Base-by-base conservation (phyloP, 2,888 invertebrate species). In the Drosophila robusta region DNA sequence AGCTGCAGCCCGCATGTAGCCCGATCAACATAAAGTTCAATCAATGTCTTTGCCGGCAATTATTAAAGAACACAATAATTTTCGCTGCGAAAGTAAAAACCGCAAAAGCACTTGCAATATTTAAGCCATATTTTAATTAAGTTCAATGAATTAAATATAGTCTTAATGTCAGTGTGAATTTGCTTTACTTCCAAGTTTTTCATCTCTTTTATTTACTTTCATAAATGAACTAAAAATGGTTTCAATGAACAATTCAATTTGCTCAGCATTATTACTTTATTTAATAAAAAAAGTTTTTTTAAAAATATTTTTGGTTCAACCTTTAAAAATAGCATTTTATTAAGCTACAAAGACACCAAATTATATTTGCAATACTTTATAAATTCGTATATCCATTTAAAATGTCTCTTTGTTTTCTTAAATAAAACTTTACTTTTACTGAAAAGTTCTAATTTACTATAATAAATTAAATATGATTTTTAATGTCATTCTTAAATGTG, bases 1-100 rank as follows among this genome's bases (percentile, higher is more conserved):
- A 55, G 71, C 70, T 69, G 55, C 54, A 69, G 41, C 38, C 24
- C 14, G 18, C 38, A 34, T 14, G 18, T 38, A 29, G 46, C 55
- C 52, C 58, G 87, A 84, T 87, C 76, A 76, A 78, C 66, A 87
- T 87, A 62, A 72, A 86, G 83, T 79, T 88, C 79, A 86, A 83
- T 86, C 83, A 82, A 72, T 78, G 82, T 62, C 78, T 78, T 67
- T 79, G 70, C 64, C 39, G 60, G 51, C 65, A 81, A 75, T 79
- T 72, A 78, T 69, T 66, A 61, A 69, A 70, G 71, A 79, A 68
- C 64, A 74, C 70, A 83, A 79, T 61, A 12, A 62, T 60, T 66
- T 65, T 56, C 29, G 29, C 29, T 29, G 29, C 36, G 18, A 49
- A 51, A 32, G 49, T 16, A 34, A 34, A 22, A 22, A 22, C 32